phyloP scores from a whole-genome alignment of 35 echinoderm and acorn worm species.

The Apostichopus japonicus region DNA sequence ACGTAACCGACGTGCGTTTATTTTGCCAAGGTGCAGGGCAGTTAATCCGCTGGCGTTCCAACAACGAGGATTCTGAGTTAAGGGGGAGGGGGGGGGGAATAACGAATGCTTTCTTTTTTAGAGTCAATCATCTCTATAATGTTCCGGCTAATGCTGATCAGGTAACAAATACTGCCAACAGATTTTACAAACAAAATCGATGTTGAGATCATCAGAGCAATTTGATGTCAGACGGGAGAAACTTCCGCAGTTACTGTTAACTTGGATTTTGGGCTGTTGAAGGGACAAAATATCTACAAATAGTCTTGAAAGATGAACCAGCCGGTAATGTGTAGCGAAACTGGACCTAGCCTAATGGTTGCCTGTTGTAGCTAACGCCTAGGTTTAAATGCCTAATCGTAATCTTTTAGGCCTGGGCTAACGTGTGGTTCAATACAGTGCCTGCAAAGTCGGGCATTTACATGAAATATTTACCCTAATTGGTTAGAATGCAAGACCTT shows the following conservation, averaged over 20 bases:
- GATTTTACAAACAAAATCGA: neutral
- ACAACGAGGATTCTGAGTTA: neutral
- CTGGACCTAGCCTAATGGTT: neutral
- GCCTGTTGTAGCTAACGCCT: neutral
- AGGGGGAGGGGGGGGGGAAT: too few relatives aligned
- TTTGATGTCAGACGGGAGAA: slow-evolving; percentile 63
- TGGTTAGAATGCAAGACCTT: too few relatives aligned
- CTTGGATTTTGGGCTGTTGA: slow-evolving; percentile 89
- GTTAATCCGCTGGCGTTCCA: too few relatives aligned
- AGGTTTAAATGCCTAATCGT: neutral
- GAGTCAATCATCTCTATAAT: too few relatives aligned
- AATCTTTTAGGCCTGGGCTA: too few relatives aligned
- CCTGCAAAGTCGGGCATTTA: too few relatives aligned
- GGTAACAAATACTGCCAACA: too few relatives aligned
- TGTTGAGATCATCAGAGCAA: neutral
- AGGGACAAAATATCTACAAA: slow-evolving; percentile 87
- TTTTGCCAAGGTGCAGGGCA: too few relatives aligned
- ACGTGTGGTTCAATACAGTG: neutral
- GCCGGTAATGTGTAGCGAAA: slow-evolving; percentile 59
- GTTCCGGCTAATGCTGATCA: too few relatives aligned
- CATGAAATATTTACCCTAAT: too few relatives aligned
- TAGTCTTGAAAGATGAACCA: slow-evolving; percentile 87
- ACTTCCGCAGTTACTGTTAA: slow-evolving; percentile 87
- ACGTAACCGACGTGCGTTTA: neutral
- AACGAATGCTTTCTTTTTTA: too few relatives aligned